These are phyloP conservation scores for Bombus cullumanus DNA, from an alignment of 1,140 invertebrate genomes.

Conservation along the genomic window DNA sequence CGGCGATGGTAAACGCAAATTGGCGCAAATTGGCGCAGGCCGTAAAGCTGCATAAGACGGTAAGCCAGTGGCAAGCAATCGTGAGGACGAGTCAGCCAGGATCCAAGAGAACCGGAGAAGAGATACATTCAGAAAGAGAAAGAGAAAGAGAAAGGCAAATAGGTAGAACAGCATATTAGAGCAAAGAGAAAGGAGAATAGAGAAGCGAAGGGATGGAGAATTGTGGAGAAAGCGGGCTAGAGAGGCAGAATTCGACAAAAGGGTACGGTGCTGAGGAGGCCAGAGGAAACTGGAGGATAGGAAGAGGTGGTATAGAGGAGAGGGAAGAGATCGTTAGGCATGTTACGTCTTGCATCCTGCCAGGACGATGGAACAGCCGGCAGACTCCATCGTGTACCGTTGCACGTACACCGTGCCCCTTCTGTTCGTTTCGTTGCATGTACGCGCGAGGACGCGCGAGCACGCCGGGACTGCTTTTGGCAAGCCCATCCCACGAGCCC, in stretches of 20 bases:
- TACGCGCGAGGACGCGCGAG: constrained; percentile 73
- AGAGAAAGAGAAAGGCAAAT: background rate
- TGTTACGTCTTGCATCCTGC: constrained; percentile 79
- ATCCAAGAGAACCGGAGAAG: constrained; percentile 33
- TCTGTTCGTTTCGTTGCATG: constrained; percentile 68
- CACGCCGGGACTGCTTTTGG: constrained; percentile 78
- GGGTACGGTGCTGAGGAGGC: constrained; percentile 26
- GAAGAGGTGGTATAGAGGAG: constrained; percentile 41
- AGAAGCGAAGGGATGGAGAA: background rate
- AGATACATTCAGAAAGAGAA: background rate
- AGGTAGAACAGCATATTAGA: background rate
- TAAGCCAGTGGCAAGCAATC: constrained; percentile 82
- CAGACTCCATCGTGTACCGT: constrained; percentile 76
- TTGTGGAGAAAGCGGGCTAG: constrained; percentile 10
- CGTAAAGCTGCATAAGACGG: constrained; percentile 72
- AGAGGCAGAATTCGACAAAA: constrained; percentile 47
- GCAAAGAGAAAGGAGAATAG: constrained; percentile 21
- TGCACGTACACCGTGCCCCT: constrained; percentile 68
- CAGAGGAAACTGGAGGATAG: background rate
- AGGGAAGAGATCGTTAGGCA: constrained; percentile 76
- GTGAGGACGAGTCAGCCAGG: constrained; percentile 76
- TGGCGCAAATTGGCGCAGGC: constrained; percentile 80
- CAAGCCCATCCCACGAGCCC: constrained; percentile 69
- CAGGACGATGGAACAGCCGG: constrained; percentile 77
- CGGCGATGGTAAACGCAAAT: constrained; percentile 78